Evolutionary conservation across 2,113 vertebrate genomes (phyloP).

Genomic region (Megaleporinus macrocephalus): DNA sequence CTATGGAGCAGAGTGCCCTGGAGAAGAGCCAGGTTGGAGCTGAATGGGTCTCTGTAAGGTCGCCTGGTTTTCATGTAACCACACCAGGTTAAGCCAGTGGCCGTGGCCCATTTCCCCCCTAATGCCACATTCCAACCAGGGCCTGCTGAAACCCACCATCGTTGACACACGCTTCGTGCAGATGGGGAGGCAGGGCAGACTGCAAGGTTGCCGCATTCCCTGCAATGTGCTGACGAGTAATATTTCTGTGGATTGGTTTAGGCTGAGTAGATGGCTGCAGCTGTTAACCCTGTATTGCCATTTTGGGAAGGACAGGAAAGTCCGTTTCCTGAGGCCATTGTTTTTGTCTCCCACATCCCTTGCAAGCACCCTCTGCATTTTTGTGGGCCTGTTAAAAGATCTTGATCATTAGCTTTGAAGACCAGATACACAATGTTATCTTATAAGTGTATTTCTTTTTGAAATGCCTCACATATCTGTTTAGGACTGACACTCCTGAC

Average conservation of each 20-base stretch:
- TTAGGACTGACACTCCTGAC: background rate
- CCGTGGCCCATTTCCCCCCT: conserved; percentile 4
- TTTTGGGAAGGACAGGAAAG: conserved; percentile 58
- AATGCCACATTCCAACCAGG: conserved; percentile 40
- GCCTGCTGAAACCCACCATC: background rate
- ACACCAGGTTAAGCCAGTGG: conserved; percentile 18
- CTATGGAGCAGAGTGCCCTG: background rate
- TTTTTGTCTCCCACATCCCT: conserved; percentile 32
- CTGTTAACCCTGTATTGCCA: conserved; percentile 52
- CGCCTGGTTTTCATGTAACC: conserved; percentile 23
- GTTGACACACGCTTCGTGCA: background rate
- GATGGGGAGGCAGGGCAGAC: conserved; percentile 17
- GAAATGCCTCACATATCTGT: background rate
- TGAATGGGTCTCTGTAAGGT: conserved; percentile 21
- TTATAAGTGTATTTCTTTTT: background rate
- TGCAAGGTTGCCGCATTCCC: conserved; percentile 27
- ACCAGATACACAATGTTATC: background rate
- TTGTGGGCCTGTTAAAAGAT: background rate
- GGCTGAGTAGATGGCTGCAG: conserved; percentile 25
- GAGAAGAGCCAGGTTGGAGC: conserved; percentile 9
- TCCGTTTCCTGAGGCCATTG: conserved; percentile 52
- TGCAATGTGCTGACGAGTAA: conserved; percentile 57
- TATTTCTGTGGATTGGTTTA: conserved; percentile 49
- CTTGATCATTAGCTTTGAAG: background rate
- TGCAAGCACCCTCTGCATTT: background rate